Conservation (phyloP, 2,797 vertebrate genomes). For the Brachyalestes nurse region DNA sequence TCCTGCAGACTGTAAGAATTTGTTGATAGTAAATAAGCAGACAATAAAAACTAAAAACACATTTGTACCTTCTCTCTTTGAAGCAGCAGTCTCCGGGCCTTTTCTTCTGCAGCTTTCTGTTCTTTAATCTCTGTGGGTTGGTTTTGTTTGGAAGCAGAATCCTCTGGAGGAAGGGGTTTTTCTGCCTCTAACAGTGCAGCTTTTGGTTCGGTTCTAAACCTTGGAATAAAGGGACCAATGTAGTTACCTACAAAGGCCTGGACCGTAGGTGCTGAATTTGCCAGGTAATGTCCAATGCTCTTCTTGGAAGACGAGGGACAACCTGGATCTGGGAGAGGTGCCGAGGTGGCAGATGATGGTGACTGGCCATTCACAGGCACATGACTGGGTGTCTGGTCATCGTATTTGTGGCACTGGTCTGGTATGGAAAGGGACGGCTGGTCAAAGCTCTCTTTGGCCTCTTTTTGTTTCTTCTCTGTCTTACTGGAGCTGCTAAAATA, state of each 20-base stretch:
- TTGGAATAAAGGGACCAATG: constrained; percentile 89
- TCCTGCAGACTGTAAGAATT: neutral
- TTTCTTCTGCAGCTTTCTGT: constrained; percentile 82
- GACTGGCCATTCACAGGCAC: constrained; percentile 62
- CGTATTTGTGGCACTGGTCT: constrained; percentile 56
- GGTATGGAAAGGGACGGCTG: constrained; percentile 22
- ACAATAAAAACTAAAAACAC: neutral
- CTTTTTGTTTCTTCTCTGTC: constrained; percentile 74
- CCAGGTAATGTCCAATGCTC: constrained; percentile 88
- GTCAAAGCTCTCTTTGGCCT: constrained; percentile 49
- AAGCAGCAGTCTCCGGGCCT: constrained; percentile 83
- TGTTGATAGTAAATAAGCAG: neutral
- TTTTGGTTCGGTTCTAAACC: constrained; percentile 83
- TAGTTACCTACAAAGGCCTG: constrained; percentile 95
- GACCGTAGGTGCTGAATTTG: constrained; percentile 86
- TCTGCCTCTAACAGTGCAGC: constrained; percentile 66
- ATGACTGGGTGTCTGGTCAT: constrained; percentile 53
- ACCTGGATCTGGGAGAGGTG: constrained; percentile 43
- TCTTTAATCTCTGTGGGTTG: constrained; percentile 77
- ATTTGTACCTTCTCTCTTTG: constrained; percentile 90
- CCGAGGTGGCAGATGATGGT: constrained; percentile 37
- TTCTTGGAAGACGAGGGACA: constrained; percentile 79
- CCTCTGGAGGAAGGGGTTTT: constrained; percentile 65
- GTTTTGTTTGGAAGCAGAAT: constrained; percentile 64
- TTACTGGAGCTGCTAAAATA: constrained; percentile 82